Evolutionary conservation across 2,113 vertebrate species (phyloP), one percentile per base, ranked within the genome.

Genomic region (Clarias macrocephalus): DNA sequence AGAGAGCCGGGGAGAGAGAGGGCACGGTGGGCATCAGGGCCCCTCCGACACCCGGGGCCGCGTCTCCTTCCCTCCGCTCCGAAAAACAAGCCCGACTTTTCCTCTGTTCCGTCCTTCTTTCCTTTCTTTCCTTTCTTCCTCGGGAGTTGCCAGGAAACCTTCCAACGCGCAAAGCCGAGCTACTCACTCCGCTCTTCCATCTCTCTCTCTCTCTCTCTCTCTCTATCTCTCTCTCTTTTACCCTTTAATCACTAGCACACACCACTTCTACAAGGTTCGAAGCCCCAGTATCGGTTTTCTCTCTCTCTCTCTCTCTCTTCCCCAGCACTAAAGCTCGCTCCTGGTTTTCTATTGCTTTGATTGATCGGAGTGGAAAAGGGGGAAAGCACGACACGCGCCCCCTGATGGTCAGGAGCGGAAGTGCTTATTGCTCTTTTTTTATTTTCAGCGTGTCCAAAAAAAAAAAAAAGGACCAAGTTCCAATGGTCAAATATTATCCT

Each of bases 1-100:
- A 91, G 92, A 91, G 84, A 89, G 92, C 92, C 94, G 75, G 93
- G 93, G 92, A 89, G 92, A 89, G 88, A 91, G 85, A 89, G 88
- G 91, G 88, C 85, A 89, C 93, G 90, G 93, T 91, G 94, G 91
- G 91, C 95, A 95, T 95, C 91, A 93, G 86, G 21, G 48, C 86
- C 82, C 84, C 63, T 65, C 85, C 86, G 77, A 80, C 77, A 87
- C 85, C 70, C 66, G 75, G 86, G 42, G 23, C 60, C 56, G 86
- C 15, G 65, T 15, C 25, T 33, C 28, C 68, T 65, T 23, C 48
- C n/a, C 62, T 23, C 48, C 37, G 48, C 13, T 37, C 42, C 52
- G 28, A n/a, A 25, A 80, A 19, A 30, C 7, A 16, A 57, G 13
- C 37, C 73, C 82, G 25, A 70, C 65, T 73, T 66, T 56, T 68